Conservation (phyloP, 2,888 invertebrate species). For the Conops quadrifasciatus region DNA sequence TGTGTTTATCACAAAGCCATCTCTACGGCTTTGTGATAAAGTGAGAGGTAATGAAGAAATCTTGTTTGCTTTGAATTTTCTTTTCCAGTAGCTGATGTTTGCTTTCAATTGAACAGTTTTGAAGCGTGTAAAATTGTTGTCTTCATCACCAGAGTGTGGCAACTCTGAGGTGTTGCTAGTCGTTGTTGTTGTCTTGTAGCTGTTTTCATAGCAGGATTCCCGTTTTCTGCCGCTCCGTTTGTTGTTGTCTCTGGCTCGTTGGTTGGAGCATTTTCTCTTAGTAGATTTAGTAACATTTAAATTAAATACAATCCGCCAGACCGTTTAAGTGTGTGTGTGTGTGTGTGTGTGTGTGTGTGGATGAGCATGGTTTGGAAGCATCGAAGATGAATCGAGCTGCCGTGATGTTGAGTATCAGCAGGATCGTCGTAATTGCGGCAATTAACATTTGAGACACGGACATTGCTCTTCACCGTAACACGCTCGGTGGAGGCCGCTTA, state of each 20-base stretch:
- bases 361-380: neutral
- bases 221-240: conserved; percentile 35
- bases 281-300: too few species aligned
- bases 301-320: conserved; percentile 9
- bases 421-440: neutral
- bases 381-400: neutral
- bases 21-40: neutral
- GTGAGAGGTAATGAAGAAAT: conserved; percentile 13
- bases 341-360: too few species aligned
- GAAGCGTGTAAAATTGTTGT: conserved; percentile 31
- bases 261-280: too few species aligned
- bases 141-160: conserved; percentile 3
- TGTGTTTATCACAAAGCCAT: too few species aligned
- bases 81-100: conserved; percentile 3
- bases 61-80: conserved; percentile 2
- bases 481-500: neutral
- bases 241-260: conserved; percentile 17
- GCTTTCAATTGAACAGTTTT: neutral
- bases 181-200: neutral
- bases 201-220: conserved; percentile 14
- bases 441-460: conserved; percentile 1
- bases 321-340: too few species aligned
- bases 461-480: neutral
- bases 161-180: conserved; percentile 8
- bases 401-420: neutral